Conservation (phyloP, 1,140 invertebrate genomes). For the Cardiocondyla obscurior region DNA sequence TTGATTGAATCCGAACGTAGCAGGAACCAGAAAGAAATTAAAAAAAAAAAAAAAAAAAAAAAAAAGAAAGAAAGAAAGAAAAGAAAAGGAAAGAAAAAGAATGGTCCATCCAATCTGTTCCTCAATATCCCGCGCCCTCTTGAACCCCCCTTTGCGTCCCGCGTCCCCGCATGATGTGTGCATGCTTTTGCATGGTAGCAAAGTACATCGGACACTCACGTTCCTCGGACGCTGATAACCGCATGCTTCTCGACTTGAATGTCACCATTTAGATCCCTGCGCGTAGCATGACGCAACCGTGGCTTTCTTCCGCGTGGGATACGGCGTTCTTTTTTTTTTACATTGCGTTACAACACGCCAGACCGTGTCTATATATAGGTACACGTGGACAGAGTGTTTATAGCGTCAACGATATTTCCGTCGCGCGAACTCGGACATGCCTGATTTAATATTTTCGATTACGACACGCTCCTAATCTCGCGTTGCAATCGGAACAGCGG, state of each 20-base stretch:
- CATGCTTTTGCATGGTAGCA: slow-evolving; percentile 41
- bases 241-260: slow-evolving; percentile 35
- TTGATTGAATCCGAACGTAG: slow-evolving; percentile 44
- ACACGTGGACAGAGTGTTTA: background rate
- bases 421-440: slow-evolving; percentile 5
- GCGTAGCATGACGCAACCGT: slow-evolving; percentile 29
- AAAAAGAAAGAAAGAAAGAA: background rate
- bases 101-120: slow-evolving; percentile 31
- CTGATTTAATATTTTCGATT: slow-evolving; percentile 46
- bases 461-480: slow-evolving; percentile 17
- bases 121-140: background rate
- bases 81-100: background rate
- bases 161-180: slow-evolving; percentile 48
- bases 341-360: background rate
- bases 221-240: slow-evolving; percentile 30
- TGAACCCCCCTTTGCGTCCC: background rate
- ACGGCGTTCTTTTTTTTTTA: background rate
- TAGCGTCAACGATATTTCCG: background rate
- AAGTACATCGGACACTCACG: slow-evolving; percentile 30
- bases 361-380: background rate
- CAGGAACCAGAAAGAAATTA: slow-evolving; percentile 37
- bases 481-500: slow-evolving; percentile 15
- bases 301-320: background rate
- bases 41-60: slow-evolving; percentile 7
- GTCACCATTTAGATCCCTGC: slow-evolving; percentile 12